Conservation (phyloP, 2,888 invertebrate genomes). For the Meteorus colon region DNA sequence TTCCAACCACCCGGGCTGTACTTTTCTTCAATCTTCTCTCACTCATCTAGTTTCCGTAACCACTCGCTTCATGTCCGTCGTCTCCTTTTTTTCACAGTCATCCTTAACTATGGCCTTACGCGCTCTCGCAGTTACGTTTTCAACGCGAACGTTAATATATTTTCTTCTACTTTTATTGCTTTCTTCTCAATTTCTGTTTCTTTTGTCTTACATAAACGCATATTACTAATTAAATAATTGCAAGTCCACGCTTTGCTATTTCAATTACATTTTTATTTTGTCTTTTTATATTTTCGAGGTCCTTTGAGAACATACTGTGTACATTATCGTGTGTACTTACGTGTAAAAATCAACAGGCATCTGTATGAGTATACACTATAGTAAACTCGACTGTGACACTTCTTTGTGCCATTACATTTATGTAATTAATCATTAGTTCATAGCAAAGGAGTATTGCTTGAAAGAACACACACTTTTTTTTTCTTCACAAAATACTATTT, state of each 20-base stretch:
- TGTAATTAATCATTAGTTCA: neutral
- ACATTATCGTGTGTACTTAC: neutral
- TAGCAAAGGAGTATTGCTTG: neutral
- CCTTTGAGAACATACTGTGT: neutral
- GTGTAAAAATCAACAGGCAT: neutral
- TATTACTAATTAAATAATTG: neutral
- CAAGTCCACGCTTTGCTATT: neutral
- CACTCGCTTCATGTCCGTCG: neutral
- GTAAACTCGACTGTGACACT: neutral
- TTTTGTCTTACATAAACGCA: neutral
- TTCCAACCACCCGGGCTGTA: constrained; percentile 47
- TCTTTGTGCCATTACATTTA: neutral
- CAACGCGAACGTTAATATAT: neutral
- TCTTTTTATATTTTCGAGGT: neutral
- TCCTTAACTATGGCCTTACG: neutral
- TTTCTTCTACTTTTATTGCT: neutral
- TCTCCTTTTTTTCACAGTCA: neutral
- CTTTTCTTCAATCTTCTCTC: constrained; percentile 35
- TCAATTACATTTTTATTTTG: neutral
- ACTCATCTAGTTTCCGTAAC: constrained; percentile 1
- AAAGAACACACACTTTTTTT: neutral
- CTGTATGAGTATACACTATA: neutral
- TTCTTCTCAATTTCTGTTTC: neutral
- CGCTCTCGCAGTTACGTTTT: constrained; percentile 9
- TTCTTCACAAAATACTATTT: neutral